Conservation (phyloP, 2,113 vertebrate genomes). For the Sebastes fasciatus region DNA sequence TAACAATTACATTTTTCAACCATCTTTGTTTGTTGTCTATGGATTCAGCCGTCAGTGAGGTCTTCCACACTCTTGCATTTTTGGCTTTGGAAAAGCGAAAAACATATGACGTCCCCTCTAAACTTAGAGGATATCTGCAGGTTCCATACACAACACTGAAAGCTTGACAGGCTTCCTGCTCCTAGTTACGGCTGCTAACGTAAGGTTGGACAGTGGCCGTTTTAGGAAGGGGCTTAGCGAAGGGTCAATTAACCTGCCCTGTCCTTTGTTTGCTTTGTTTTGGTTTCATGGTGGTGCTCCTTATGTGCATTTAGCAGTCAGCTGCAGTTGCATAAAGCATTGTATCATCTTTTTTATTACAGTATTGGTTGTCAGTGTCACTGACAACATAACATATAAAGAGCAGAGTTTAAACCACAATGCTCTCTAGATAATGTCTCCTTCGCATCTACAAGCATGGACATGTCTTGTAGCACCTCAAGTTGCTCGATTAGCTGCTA, state of each 20-base stretch:
- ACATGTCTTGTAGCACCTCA: background rate
- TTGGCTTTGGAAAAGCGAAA: too few species aligned
- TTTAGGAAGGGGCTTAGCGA: too few species aligned
- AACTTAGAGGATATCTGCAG: too few species aligned
- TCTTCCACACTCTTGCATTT: too few species aligned
- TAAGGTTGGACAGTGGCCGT: too few species aligned
- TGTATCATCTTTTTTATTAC: background rate
- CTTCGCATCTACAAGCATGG: background rate
- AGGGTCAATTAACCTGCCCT: background rate
- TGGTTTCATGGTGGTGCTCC: background rate
- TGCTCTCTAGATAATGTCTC: background rate
- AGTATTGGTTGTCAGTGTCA: background rate
- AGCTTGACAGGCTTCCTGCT: too few species aligned
- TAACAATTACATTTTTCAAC: too few species aligned
- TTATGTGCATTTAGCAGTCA: background rate
- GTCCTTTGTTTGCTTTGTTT: background rate
- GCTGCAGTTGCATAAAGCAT: background rate
- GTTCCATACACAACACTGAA: too few species aligned
- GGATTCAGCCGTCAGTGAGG: too few species aligned
- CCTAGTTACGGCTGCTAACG: too few species aligned
- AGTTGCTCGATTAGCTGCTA: background rate
- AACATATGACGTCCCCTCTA: too few species aligned
- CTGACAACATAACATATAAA: background rate
- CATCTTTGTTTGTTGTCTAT: too few species aligned
- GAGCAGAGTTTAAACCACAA: background rate